Conservation (phyloP, 2,113 vertebrate species). For the Falco punctatus region DNA sequence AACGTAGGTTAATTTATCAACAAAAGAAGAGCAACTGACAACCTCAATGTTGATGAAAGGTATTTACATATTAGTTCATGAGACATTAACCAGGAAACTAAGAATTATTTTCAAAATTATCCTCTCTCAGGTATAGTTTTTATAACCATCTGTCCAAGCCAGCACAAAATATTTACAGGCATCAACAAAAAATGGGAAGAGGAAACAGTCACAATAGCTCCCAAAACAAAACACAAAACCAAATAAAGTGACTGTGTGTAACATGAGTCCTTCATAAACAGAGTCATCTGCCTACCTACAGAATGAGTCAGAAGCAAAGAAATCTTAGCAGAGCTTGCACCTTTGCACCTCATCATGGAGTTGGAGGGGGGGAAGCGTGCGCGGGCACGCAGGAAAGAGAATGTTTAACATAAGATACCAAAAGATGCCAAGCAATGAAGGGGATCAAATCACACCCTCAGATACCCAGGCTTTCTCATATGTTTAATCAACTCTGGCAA, state of each 20-base stretch:
- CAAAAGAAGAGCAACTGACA: neutral
- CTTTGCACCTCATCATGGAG: neutral
- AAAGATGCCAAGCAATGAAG: neutral
- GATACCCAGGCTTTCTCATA: neutral
- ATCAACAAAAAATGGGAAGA: neutral
- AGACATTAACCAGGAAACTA: neutral
- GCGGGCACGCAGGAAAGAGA: neutral
- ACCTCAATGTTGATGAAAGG: neutral
- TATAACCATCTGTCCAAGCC: neutral
- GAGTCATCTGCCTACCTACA: neutral
- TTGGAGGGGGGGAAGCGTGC: too few species aligned
- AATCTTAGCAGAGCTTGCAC: neutral
- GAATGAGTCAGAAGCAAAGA: neutral
- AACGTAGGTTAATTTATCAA: neutral
- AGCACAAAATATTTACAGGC: neutral
- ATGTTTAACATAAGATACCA: neutral
- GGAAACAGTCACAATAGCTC: neutral
- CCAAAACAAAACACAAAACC: neutral
- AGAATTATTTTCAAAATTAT: neutral
- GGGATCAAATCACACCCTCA: neutral
- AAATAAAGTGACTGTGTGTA: neutral
- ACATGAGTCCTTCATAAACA: neutral
- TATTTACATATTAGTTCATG: neutral
- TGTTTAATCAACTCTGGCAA: neutral
- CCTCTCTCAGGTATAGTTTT: neutral